Percentiles rank a stretch among this genome's conserved stretches.
Conservation (phyloP, 2,797 vertebrate species). For the Labeo calbasu region DNA sequence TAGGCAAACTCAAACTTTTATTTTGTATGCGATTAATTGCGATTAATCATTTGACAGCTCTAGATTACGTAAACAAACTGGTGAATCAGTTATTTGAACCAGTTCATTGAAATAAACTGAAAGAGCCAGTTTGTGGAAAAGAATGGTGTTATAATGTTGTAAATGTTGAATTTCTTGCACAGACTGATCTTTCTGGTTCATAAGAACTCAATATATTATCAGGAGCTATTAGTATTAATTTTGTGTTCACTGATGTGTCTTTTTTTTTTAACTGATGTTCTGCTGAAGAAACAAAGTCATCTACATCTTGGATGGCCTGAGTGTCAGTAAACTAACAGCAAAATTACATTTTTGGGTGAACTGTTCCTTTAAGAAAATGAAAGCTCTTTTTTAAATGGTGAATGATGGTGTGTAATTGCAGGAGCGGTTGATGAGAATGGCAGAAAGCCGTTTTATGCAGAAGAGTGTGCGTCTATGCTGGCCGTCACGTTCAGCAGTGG, state of each 20-base stretch:
- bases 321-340: background rate
- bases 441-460: slow-evolving; percentile 92
- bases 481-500: slow-evolving; percentile 97
- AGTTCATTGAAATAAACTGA: too few species aligned
- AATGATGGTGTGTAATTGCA: slow-evolving; percentile 61
- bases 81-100: too few species aligned
- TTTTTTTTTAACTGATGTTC: background rate
- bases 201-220: background rate
- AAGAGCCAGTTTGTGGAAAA: too few species aligned
- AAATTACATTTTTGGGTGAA: background rate
- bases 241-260: background rate
- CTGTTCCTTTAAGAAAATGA: background rate
- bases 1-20: too few species aligned
- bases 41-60: too few species aligned
- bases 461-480: slow-evolving; percentile 95
- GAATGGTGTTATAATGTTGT: background rate
- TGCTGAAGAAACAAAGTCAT: background rate
- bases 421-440: slow-evolving; percentile 94
- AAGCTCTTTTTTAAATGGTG: background rate
- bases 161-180: background rate
- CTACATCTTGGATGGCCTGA: background rate
- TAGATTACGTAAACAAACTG: too few species aligned
- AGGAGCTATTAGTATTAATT: background rate
- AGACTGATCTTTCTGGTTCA: background rate
- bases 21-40: too few species aligned